These are phyloP conservation scores for Drosophila peninsularis DNA, from an alignment of 2,888 invertebrate species.

Conservation along the genomic window DNA sequence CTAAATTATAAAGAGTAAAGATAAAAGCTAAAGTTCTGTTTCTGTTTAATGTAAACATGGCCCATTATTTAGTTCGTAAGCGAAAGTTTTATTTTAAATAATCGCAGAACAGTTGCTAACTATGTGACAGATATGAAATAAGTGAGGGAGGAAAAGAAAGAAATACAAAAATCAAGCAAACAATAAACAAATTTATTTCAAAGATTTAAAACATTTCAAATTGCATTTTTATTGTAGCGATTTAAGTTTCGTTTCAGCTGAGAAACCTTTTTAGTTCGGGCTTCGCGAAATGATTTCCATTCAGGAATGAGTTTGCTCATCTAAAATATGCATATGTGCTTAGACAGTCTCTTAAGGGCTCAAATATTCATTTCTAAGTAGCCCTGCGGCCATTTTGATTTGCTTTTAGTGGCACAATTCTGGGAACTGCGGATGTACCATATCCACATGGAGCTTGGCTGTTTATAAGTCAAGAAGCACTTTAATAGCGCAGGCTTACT, in stretches of 20 bases:
- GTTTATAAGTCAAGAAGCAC: background rate
- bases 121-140: conserved; percentile 18
- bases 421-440: background rate
- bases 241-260: background rate
- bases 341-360: no score
- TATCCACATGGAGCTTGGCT: background rate
- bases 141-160: conserved; percentile 7
- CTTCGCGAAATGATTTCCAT: background rate
- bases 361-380: background rate
- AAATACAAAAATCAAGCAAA: conserved; percentile 51
- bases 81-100: conserved; percentile 53
- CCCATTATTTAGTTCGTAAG: conserved; percentile 78
- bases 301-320: background rate
- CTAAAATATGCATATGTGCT: background rate
- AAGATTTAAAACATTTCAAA: conserved; percentile 37
- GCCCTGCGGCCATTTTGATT: background rate
- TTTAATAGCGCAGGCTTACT: background rate
- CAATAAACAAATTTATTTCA: conserved; percentile 77
- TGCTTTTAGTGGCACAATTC: background rate
- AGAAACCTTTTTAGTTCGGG: background rate
- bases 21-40: conserved; percentile 39
- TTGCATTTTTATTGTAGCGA: conserved; percentile 1
- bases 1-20: conserved; percentile 27
- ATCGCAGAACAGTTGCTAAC: conserved; percentile 50
- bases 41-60: conserved; percentile 59